Percentiles rank a stretch among this genome's conserved stretches.
Conservation (phyloP, 30 jellyfish, hydroid and myxozoan species). For the Turritopsis dohrnii region DNA sequence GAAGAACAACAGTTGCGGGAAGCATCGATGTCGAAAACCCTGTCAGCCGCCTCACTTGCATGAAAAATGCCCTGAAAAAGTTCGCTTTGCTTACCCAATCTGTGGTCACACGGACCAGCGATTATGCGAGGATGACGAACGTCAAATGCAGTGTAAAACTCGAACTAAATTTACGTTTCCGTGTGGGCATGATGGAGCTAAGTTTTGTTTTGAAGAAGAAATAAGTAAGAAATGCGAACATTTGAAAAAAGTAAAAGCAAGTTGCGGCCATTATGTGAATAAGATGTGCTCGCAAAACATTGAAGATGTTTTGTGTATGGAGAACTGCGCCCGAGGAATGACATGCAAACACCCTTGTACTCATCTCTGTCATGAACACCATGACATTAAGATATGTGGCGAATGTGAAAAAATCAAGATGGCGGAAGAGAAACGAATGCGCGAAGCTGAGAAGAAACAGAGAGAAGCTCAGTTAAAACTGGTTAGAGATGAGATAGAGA, state of each 20-base stretch:
- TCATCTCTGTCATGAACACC: conserved; percentile 28
- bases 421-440: conserved; percentile 7
- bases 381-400: conserved; percentile 16
- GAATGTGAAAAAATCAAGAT: conserved; percentile 16
- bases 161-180: not conserved
- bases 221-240: conserved; percentile 2
- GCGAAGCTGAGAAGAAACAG: conserved; percentile 20
- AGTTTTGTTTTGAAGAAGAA: conserved; percentile 29
- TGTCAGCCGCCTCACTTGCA: conserved; percentile 54
- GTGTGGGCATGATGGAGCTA: conserved; percentile 40
- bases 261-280: conserved; percentile 36
- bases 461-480: conserved; percentile 1
- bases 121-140: conserved; percentile 29
- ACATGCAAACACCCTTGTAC: conserved; percentile 22
- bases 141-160: conserved; percentile 13
- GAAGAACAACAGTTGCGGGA: conserved; percentile 23
- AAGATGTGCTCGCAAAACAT: conserved; percentile 34
- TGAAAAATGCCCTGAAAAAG: conserved; percentile 12
- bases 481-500: conserved; percentile 18
- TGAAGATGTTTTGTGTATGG: conserved; percentile 28
- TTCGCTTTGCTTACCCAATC: not conserved
- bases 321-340: conserved; percentile 23
- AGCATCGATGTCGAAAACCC: conserved; percentile 28
- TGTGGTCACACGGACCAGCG: conserved; percentile 39
- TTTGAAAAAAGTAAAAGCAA: not conserved